Evolutionary conservation across 2,888 invertebrate genomes (phyloP), one percentile per base, ranked within the genome.

Genomic region (Heliconius erato): DNA sequence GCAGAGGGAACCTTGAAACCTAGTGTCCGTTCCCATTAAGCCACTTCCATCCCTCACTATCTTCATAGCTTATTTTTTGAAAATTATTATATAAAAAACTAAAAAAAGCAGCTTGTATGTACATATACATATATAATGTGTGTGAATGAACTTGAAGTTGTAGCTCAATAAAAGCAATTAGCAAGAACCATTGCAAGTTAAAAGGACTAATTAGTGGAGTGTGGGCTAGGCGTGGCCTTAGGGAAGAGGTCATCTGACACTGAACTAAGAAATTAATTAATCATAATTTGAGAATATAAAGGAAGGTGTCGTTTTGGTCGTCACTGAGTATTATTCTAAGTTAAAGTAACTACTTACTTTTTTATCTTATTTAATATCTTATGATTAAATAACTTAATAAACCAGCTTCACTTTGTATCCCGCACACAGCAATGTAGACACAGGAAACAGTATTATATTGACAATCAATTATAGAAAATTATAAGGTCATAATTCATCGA

Each of bases 201-300:
- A 84, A 85, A 85, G 80, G 82, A 84, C 84, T 89, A 89, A 89
- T 91, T 90, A 89, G 85, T 82, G 78, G 80, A 74, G 74, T 80
- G 83, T 83, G 32, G 40, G 79, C 54, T 68, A 59, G 74, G 32
- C 54, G 28, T 59, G 74, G 49, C 59, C 23, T 19, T 32, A 54
- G 26, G 23, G 40, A 65, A 59, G 32, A 49, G 74, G 59, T 23
- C 71, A 40, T 6, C 44, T 44, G 44, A 71, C 44, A 71, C 71
- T 71, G 40, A 0, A n/a, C 71, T 3, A 71, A 40, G 40, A 40
- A 44, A n/a, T 26, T 16, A 71, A 71, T 71, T 44, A 71, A n/a
- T 71, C 40, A 26, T 71, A 14, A 44, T 40, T 71, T 71, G 40
- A 44, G 14, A 71, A n/a, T 16, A n/a, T 26, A 35, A 35, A 19